Base-by-base conservation (phyloP, 2,888 invertebrate species). In the Griposia aprilina region DNA sequence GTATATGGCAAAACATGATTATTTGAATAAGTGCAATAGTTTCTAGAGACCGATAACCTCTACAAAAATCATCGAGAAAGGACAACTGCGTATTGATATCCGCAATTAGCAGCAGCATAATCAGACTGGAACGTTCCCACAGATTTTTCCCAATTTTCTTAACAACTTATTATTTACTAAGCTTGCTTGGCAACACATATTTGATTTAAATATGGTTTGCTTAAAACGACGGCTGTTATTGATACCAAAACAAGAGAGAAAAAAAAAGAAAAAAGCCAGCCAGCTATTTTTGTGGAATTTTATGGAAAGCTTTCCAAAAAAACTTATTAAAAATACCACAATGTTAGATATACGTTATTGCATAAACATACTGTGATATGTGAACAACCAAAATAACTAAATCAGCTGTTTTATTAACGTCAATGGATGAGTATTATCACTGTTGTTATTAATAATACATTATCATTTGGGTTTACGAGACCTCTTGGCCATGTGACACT, bases 401-500 rank as follows among this genome's bases (percentile, higher is more conserved):
- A 67, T 75, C 82, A 75, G 82, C 77, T 82, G 81, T 8, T 66
- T 41, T 76, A 66, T 41, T 74, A 82, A 82, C 85, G 82, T 82
- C 82, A 82, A 81, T 81, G 60, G 66, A 67, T 36, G 50, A 30
- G 20, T 70, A 50, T 85, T 85, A 85, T 82, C 82, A 41, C n/a
- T 71, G 57, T 85, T 85, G 75, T 85, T 85, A 67, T 84, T 85
- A 74, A 62, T 70, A 52, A 62, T 70, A 82, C 7, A 60, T 82
- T 70, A 80, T 84, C 73, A 71, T 81, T 85, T 85, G 66, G 69
- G 66, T 62, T 84, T 52, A 70, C 41, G 65, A 81, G 82, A 81
- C 85, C 85, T 84, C 62, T 85, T 85, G 68, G 17, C 15, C 80
- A 84, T 79, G 66, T 84, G 80, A 84, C 57, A 36, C 23, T 30